These are phyloP conservation scores for Samia ricini DNA, from an alignment of 1,140 invertebrate species.

Conservation along the genomic window DNA sequence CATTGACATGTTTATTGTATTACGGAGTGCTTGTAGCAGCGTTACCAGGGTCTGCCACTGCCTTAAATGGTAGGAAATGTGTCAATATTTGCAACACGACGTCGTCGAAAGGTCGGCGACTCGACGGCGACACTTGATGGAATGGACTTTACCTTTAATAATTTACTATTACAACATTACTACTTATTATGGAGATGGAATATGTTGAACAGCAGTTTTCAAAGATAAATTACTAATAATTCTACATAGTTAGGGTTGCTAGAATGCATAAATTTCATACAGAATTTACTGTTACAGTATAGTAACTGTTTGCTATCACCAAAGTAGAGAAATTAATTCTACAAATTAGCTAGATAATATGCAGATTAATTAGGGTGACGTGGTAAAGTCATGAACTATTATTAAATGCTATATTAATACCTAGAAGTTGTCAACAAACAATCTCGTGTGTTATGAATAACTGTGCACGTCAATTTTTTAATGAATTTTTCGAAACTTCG, in stretches of 20 bases:
- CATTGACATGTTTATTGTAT: constrained; percentile 20
- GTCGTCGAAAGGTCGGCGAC: constrained; percentile 36
- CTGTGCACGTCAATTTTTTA: no score
- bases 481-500: no score
- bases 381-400: no score
- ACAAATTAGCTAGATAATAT: no score
- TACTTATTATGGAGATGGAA: constrained; percentile 27
- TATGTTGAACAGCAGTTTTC: constrained; percentile 23
- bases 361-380: no score
- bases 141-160: neutral
- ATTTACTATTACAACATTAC: constrained; percentile 33
- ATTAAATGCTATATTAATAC: no score
- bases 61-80: constrained; percentile 57
- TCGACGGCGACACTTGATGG: constrained; percentile 23
- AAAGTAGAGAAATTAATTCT: no score
- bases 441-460: no score
- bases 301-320: no score
- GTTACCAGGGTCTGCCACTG: constrained; percentile 51
- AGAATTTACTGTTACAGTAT: neutral
- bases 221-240: neutral
- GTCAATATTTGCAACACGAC: constrained; percentile 13
- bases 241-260: neutral
- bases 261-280: neutral
- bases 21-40: constrained; percentile 35
- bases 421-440: no score